phyloP scores from a whole-genome alignment of 2,888 invertebrate genomes.

The Philereme transversata region DNA sequence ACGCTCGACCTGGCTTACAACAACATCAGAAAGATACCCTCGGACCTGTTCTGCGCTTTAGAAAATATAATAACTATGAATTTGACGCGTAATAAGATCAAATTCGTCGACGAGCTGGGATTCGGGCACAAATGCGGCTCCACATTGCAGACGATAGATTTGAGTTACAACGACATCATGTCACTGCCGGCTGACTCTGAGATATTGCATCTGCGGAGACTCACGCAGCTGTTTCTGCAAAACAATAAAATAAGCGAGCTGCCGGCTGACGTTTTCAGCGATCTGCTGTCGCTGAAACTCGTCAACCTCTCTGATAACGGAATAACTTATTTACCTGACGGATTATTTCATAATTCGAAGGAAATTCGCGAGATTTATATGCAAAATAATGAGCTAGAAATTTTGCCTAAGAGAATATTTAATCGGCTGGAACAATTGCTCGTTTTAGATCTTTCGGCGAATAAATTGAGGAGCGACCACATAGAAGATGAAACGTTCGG shows the following conservation, averaged over 20 bases:
- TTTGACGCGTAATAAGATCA: conserved; percentile 92
- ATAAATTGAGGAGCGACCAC: conserved; percentile 93
- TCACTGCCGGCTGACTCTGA: conserved; percentile 90
- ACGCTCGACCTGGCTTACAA: conserved; percentile 91
- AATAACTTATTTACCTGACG: conserved; percentile 91
- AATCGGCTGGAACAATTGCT: conserved; percentile 93
- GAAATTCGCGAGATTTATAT: conserved; percentile 93
- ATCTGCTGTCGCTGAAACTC: conserved; percentile 90
- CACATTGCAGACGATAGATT: conserved; percentile 90
- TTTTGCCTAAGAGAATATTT: conserved; percentile 92
- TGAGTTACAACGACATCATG: conserved; percentile 91
- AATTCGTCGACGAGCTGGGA: conserved; percentile 90
- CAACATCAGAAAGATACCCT: conserved; percentile 91
- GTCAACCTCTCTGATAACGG: conserved; percentile 95
- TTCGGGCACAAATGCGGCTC: conserved; percentile 85
- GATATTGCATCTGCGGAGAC: conserved; percentile 89
- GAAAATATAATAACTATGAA: conserved; percentile 92
- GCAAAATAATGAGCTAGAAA: conserved; percentile 93
- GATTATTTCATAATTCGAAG: conserved; percentile 90
- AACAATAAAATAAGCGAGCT: conserved; percentile 92
- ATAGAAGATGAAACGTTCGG: conserved; percentile 94
- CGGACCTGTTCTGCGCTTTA: conserved; percentile 91
- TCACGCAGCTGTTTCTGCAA: conserved; percentile 91
- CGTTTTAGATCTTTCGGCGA: conserved; percentile 93
- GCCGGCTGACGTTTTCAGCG: conserved; percentile 90